phyloP scores from a whole-genome alignment of 2,113 vertebrate species.

The Lampris incognitus region DNA sequence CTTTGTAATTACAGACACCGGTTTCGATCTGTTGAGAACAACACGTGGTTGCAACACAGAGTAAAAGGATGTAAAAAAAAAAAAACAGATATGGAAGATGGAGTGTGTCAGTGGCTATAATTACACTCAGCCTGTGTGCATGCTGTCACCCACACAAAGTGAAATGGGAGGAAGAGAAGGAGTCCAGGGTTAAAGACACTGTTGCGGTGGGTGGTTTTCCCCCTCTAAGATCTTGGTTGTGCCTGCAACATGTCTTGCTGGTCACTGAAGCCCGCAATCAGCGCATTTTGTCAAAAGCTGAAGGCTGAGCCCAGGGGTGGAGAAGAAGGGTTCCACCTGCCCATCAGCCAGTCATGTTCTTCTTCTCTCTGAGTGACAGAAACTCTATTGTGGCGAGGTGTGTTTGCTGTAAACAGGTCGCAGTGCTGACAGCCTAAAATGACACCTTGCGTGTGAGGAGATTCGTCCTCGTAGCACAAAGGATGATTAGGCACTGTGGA shows the following conservation, averaged over 20 bases:
- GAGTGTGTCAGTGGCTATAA: not conserved
- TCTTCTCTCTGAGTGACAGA: conserved; percentile 34
- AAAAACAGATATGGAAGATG: not conserved
- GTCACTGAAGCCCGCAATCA: conserved; percentile 66
- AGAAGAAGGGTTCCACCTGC: conserved; percentile 56
- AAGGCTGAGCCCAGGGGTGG: conserved; percentile 57
- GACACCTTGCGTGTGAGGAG: conserved; percentile 50
- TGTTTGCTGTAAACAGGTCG: conserved; percentile 65
- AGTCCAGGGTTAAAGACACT: conserved; percentile 39
- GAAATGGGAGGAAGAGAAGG: conserved; percentile 13
- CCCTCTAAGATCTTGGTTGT: conserved; percentile 26
- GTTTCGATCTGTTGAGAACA: conserved; percentile 13
- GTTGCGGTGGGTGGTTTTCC: conserved; percentile 32
- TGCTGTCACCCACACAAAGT: conserved; percentile 15
- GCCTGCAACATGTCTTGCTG: conserved; percentile 33
- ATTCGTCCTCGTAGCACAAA: conserved; percentile 13
- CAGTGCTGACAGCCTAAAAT: conserved; percentile 37
- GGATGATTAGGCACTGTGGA: conserved; percentile 21
- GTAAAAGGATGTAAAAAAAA: not conserved
- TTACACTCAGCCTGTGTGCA: conserved; percentile 32
- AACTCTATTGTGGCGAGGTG: conserved; percentile 37
- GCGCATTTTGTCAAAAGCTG: conserved; percentile 65
- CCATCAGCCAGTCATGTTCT: conserved; percentile 48
- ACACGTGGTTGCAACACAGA: not conserved
- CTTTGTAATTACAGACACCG: not conserved